Conservation (phyloP, 2,113 vertebrate species). For the Melanerpes formicivorus region DNA sequence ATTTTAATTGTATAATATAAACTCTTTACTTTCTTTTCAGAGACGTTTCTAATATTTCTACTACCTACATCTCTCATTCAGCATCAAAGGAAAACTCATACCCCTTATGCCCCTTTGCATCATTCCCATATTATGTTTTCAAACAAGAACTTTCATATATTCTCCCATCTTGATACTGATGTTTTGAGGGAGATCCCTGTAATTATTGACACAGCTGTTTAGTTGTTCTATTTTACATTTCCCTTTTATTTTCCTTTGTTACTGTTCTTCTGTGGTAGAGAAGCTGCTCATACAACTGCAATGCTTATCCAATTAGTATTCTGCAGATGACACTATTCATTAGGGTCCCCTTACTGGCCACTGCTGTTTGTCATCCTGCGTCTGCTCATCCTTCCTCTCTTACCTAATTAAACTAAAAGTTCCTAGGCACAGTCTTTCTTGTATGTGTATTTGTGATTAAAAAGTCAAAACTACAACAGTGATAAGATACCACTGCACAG, state of each 20-base stretch:
- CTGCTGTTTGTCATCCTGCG: background rate
- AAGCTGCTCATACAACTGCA: accelerated
- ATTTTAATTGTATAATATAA: background rate
- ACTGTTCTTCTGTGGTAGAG: background rate
- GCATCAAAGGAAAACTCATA: background rate
- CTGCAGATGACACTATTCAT: background rate
- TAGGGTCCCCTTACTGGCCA: background rate
- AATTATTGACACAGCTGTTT: background rate
- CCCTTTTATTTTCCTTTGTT: background rate
- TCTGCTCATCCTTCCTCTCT: background rate
- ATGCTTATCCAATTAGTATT: background rate
- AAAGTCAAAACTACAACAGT: background rate
- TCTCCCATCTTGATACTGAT: background rate
- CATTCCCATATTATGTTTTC: background rate
- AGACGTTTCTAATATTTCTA: background rate
- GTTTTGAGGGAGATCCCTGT: background rate
- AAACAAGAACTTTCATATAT: background rate
- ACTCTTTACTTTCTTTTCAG: background rate
- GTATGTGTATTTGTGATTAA: background rate
- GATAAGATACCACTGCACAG: background rate
- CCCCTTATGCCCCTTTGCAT: background rate
- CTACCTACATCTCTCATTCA: background rate
- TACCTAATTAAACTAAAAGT: background rate
- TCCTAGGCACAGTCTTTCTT: background rate
- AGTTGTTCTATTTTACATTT: background rate